Evolutionary conservation across 2,797 vertebrate genomes (phyloP).

Genomic region (Myripristis jacobus): DNA sequence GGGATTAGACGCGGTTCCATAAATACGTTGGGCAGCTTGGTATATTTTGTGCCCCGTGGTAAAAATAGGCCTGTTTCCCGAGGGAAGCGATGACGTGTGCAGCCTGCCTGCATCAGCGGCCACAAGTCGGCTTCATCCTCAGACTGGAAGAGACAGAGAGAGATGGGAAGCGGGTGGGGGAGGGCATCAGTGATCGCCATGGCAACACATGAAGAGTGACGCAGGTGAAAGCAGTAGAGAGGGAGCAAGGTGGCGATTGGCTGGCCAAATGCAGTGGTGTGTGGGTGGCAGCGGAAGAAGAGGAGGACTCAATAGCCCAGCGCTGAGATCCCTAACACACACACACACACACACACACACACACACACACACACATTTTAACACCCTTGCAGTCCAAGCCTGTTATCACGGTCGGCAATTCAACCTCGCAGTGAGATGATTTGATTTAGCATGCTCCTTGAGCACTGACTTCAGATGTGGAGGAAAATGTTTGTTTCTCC

Average conservation of each 20-base stretch:
- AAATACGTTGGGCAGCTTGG: constrained; percentile 72
- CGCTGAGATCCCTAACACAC: constrained; percentile 38
- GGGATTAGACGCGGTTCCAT: constrained; percentile 68
- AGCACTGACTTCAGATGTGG: constrained; percentile 58
- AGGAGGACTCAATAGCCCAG: constrained; percentile 45
- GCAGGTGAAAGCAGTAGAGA: constrained; percentile 69
- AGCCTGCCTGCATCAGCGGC: constrained; percentile 79
- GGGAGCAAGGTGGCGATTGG: constrained; percentile 67
- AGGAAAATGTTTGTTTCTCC: constrained; percentile 42
- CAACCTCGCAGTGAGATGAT: constrained; percentile 50
- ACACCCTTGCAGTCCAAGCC: constrained; percentile 46
- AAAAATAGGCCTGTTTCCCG: constrained; percentile 80
- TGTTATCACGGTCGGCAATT: constrained; percentile 63
- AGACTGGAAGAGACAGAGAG: constrained; percentile 52
- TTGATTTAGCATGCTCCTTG: constrained; percentile 57
- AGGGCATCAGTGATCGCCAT: constrained; percentile 75
- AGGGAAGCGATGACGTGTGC: constrained; percentile 78
- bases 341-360: constrained; percentile 22
- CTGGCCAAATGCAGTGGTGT: constrained; percentile 45
- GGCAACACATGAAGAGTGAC: constrained; percentile 81
- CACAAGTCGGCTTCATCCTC: constrained; percentile 58
- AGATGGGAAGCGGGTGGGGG: constrained; percentile 58
- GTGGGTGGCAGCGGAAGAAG: constrained; percentile 64
- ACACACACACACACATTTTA: constrained; percentile 22
- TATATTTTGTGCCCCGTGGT: constrained; percentile 71